These are phyloP conservation scores for Mactra quadrangularis DNA, from an alignment of 1,140 invertebrate species.

Conservation along the genomic window DNA sequence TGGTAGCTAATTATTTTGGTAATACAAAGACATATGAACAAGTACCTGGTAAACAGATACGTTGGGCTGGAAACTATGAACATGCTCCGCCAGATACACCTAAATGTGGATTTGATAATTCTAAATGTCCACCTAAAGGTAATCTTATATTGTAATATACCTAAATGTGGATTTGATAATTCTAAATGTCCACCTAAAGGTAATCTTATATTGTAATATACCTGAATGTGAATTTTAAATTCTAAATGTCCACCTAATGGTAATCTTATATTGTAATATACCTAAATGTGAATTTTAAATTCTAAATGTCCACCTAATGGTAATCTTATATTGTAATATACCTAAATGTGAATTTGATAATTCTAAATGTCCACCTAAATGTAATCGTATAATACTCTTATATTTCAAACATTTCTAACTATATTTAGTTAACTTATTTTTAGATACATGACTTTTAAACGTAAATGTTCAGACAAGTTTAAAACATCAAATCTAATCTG, in stretches of 20 bases:
- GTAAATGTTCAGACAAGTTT: no score
- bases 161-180: conserved; percentile 79
- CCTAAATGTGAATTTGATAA: conserved; percentile 96
- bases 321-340: no score
- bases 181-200: conserved; percentile 89
- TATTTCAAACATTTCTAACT: no score
- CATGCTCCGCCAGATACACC: conserved; percentile 93
- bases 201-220: no score
- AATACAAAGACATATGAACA: conserved; percentile 88
- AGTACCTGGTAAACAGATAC: conserved; percentile 89
- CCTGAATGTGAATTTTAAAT: conserved; percentile 79
- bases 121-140: conserved; percentile 89
- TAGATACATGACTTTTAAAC: no score
- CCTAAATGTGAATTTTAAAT: conserved; percentile 78
- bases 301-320: conserved; percentile 89
- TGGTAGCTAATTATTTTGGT: conserved; percentile 94
- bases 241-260: conserved; percentile 89
- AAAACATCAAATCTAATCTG: no score
- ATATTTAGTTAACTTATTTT: no score
- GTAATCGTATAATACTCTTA: no score
- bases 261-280: no score
- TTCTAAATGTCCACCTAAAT: conserved; percentile 89
- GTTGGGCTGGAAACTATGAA: conserved; percentile 93
- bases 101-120: conserved; percentile 95
- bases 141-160: no score